Base-by-base conservation (phyloP, 2,888 invertebrate species). In the Cephus nigrinus region DNA sequence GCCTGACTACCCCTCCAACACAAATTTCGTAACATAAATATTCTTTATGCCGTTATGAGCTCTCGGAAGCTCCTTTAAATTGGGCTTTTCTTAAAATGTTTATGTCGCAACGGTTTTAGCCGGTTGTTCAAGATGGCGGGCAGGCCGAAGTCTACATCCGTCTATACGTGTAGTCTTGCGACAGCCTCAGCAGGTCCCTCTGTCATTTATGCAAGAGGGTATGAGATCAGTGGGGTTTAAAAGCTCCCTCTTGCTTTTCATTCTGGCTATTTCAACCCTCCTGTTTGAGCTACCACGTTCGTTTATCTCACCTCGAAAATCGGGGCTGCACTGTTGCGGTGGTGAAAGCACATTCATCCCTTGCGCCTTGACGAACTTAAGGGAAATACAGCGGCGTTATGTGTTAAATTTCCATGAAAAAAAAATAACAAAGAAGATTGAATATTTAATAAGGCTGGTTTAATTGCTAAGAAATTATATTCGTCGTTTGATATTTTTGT, bases 171-270 rank as follows among this genome's bases (percentile, higher is more conserved):
- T 55, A 55, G 55, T 23, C 55, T 0, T 55, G 23, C 55, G 55
- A 23, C 55, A 55, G 9, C 55, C 55, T 23, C 55, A 15, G 55
- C 55, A 23, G 55, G 55, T 9, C 23, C 23, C 23, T 55, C 12
- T 32, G 81, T 82, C 84, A 85, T 84, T 83, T 84, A 85, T 79
- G 80, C 82, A 75, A 74, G 83, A 79, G 82, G 81, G 82, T 83
- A 84, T 84, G 81, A 85, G 85, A 84, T 85, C 85, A 83, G 31
- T 31, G 80, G 75, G 81, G 82, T 82, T 85, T 85, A 85, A 85
- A 84, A 81, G 81, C 81, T 82, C 81, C 80, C 85, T 79, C 83
- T 83, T 83, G 84, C 80, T 84, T 84, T 84, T 84, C 83, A 76
- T 80, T 75, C 69, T 75, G 74, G 76, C 82, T 84, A 80, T 84